phyloP scores from a whole-genome alignment of 2,797 vertebrate genomes.

The Sebastes vulpes region DNA sequence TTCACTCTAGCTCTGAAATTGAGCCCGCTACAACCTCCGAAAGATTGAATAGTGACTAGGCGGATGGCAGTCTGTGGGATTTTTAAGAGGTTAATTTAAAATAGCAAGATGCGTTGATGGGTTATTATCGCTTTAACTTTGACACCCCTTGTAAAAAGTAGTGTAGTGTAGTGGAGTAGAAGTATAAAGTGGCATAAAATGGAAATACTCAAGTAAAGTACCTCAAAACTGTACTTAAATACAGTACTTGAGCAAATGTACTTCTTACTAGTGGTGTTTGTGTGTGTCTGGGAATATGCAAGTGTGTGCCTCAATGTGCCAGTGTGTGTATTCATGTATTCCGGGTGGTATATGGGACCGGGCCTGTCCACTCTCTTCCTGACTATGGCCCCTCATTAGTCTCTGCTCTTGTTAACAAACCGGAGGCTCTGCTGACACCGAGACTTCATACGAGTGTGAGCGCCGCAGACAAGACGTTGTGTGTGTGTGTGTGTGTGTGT shows the following conservation, averaged over 20 bases:
- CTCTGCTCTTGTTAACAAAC: conserved; percentile 71
- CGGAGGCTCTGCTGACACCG: conserved; percentile 33
- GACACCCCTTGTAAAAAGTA: too few species aligned
- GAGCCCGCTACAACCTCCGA: too few species aligned
- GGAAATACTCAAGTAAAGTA: background rate
- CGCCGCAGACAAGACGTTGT: background rate
- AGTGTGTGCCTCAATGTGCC: conserved; percentile 25
- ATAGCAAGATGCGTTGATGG: too few species aligned
- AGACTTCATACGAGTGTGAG: conserved; percentile 38
- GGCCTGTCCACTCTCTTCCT: conserved; percentile 43
- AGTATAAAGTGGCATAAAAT: too few species aligned
- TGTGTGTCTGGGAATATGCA: conserved; percentile 21
- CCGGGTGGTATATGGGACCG: conserved; percentile 23
- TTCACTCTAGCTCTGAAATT: too few species aligned
- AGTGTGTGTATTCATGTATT: conserved; percentile 38
- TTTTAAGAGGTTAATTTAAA: too few species aligned
- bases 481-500: conserved; percentile 2
- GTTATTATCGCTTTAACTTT: too few species aligned
- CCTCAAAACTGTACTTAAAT: background rate
- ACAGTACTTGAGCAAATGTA: background rate
- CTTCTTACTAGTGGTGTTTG: background rate
- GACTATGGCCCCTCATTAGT: conserved; percentile 71
- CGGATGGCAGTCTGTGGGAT: too few species aligned
- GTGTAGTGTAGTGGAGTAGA: too few species aligned
- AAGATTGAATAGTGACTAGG: too few species aligned